Evolutionary conservation across 2,113 vertebrate genomes (phyloP).

Genomic region (Aldabrachelys gigantea): DNA sequence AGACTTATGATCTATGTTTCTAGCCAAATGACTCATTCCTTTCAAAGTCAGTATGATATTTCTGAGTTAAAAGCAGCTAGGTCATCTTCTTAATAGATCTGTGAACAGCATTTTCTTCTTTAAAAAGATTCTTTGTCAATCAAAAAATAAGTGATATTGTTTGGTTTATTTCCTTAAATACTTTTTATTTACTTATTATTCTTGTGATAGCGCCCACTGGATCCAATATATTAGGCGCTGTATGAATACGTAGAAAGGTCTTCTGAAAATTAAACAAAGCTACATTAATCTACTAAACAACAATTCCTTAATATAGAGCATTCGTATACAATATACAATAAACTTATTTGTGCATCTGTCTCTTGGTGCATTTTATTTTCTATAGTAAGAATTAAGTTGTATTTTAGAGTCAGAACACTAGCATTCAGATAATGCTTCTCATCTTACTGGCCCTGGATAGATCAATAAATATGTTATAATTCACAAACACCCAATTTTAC

Average conservation of each 20-base stretch:
- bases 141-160: not conserved
- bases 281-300: not conserved
- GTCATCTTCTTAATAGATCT: not conserved
- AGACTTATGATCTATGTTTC: not conserved
- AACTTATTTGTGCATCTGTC: not conserved
- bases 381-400: not conserved
- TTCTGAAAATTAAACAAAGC: not conserved
- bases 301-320: not conserved
- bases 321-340: not conserved
- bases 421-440: not conserved
- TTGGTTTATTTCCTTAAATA: not conserved
- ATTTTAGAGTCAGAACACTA: not conserved
- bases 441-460: not conserved
- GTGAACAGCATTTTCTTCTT: not conserved
- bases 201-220: not conserved
- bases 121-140: not conserved
- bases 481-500: not conserved
- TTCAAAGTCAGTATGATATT: not conserved
- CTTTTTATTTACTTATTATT: not conserved
- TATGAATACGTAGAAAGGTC: not conserved
- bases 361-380: not conserved
- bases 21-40: not conserved
- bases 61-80: not conserved
- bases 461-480: not conserved
- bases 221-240: not conserved